These are phyloP conservation scores for Aphrophora alni DNA, from an alignment of 2,888 invertebrate species.

Conservation along the genomic window DNA sequence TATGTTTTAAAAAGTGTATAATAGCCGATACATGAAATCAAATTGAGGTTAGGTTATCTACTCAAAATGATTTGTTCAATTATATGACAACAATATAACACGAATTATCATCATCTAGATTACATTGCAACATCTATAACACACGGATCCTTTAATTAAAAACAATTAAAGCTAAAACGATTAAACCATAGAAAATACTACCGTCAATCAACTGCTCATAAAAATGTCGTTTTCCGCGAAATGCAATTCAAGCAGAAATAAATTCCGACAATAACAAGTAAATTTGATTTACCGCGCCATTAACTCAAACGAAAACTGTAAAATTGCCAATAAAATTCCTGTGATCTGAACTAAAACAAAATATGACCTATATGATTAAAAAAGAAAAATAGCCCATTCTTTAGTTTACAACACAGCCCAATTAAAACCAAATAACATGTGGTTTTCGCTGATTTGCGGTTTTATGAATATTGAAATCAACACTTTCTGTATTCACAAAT, in stretches of 20 bases:
- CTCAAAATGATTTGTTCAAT: too few relatives aligned
- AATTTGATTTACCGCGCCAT: not conserved
- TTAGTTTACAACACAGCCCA: too few relatives aligned
- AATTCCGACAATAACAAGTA: slow-evolving; percentile 5
- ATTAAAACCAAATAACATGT: too few relatives aligned
- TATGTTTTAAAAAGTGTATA: too few relatives aligned
- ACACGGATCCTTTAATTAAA: not conserved
- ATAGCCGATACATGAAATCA: too few relatives aligned
- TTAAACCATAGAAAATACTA: not conserved
- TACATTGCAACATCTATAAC: not conserved
- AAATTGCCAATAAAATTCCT: not conserved
- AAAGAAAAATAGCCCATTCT: too few relatives aligned
- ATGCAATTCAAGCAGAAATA: not conserved
- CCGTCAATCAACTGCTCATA: slow-evolving; percentile 2
- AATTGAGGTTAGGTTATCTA: too few relatives aligned
- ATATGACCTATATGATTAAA: not conserved
- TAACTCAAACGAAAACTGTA: not conserved
- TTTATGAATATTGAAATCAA: too few relatives aligned
- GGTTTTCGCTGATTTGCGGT: too few relatives aligned
- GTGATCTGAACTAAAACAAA: not conserved
- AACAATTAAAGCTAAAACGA: not conserved
- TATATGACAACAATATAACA: too few relatives aligned
- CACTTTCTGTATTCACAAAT: too few relatives aligned
- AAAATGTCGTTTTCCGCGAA: not conserved
- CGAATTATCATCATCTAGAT: too few relatives aligned